Conservation (phyloP, 2,797 vertebrate genomes). For the Hapalemur alaotrensis region DNA sequence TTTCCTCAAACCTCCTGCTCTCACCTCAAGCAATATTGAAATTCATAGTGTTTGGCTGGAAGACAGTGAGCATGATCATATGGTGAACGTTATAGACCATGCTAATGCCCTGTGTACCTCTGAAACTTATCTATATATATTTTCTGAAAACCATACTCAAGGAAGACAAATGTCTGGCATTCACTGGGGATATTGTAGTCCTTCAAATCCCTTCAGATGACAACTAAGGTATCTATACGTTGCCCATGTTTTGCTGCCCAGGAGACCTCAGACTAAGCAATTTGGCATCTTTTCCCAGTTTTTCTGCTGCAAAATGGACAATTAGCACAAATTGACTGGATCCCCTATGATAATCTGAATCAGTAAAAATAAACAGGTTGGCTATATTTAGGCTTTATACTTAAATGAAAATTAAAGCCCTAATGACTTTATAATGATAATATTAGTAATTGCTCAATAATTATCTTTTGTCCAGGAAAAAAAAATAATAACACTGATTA, state of each 20-base stretch:
- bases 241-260: not conserved
- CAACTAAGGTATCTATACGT: accelerated
- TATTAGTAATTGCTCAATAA: not conserved
- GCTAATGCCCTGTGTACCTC: accelerated
- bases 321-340: not conserved
- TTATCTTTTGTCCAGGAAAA: not conserved
- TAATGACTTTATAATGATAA: not conserved
- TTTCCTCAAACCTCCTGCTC: not conserved
- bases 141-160: not conserved
- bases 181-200: not conserved
- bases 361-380: not conserved
- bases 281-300: not conserved
- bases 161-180: not conserved
- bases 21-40: not conserved
- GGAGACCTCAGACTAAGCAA: not conserved
- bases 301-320: not conserved
- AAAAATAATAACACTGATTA: not conserved
- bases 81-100: not conserved
- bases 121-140: not conserved
- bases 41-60: not conserved
- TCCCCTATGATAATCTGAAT: not conserved
- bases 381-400: not conserved
- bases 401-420: not conserved
- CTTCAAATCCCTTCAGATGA: not conserved
- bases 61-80: not conserved